Evolutionary conservation across 2,797 vertebrate genomes (phyloP), one percentile per base, ranked within the genome.

Genomic region (Cynodonichthys magdalenae): DNA sequence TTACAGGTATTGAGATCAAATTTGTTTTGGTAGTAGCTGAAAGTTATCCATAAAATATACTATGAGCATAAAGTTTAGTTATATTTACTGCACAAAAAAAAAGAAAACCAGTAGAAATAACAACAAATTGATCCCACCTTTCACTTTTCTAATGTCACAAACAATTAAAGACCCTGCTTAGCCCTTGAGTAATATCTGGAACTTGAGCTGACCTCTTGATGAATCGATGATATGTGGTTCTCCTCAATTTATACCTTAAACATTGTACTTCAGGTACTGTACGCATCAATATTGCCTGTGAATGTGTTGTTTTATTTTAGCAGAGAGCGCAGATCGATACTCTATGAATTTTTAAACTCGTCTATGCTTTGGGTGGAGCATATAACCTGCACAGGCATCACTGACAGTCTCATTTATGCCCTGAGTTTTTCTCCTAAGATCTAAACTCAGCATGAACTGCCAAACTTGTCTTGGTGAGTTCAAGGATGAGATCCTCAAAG

Each of bases 331-430:
- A 72, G 81, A 92, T 94, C 93, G 59, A 93, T 94, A 93, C 73
- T 91, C 90, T 87, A 93, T 92, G 91, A 90, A 92, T 94, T 92
- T 90, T 84, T 86, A 89, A 90, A 84, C 75, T 71, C 71, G 74
- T 89, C 86, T 80, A 75, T 68, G 77, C 82, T 80, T 59, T 59
- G 15, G 59, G 60, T 71, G 63, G 74, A 67, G 72, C 63, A 62
- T 66, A 65, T 80, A 86, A 87, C 84, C 81, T 75, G 55, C 51
- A 19, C 50, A 53, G 59, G 44, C 59, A 62, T 71, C 60, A 36
- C 66, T 83, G 85, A 77, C 80, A 84, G 53, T 80, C 69, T 83
- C 67, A 84, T 89, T 79, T 82, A 67, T 74, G 59, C 72, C 50
- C 53, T 79, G 55, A 72, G 71, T 75, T 71, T 48, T 67, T 76